Base-by-base conservation (phyloP, 2,888 invertebrate species). In the Scaptomyza flava region DNA sequence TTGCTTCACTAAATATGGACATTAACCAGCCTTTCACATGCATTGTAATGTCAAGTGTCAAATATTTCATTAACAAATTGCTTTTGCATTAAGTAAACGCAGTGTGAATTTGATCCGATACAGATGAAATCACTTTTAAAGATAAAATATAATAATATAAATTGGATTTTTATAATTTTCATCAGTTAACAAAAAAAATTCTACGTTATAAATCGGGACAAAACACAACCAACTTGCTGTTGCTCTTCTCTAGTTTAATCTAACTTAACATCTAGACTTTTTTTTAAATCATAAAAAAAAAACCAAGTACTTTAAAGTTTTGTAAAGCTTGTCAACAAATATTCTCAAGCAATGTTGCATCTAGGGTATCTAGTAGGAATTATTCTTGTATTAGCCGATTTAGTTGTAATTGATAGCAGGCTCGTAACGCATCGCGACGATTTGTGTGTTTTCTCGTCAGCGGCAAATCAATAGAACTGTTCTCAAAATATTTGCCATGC, bases 381-480 rank as follows among this genome's bases (percentile, higher is more conserved):
- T 12, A 48, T 31, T 14, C 9, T 5, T 8, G 45, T 9, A 27
- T 33, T 3, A 27, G 5, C 6, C 51, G 54, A 45, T 42, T 34
- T 58, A 47, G 59, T 73, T 76, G 71, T 76, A 54, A 65, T 72
- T 74, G 72, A 76, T 66, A 56, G 77, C 52, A 46, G 42, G 36
- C 73, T 71, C 77, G 61, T 76, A 33, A 34, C 20, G 64, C 56
- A 58, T 56, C 54, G 52, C 75, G 59, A 60, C 56, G 48, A 48
- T 58, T 57, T 46, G 38, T 72, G 45, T 33, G 31, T 41, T 14
- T 50, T 58, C 61, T 71, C 71, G 71, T 66, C 73, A 66, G 77
- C 52, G 52, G 62, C 59, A 72, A 77, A 77, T 69, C 74, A 73
- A 76, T 68, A 62, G 65, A 17, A 78, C 66, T 66, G 72, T 54